Conservation (phyloP, 1,140 invertebrate species). For the Venustaconcha ellipsiformis region DNA sequence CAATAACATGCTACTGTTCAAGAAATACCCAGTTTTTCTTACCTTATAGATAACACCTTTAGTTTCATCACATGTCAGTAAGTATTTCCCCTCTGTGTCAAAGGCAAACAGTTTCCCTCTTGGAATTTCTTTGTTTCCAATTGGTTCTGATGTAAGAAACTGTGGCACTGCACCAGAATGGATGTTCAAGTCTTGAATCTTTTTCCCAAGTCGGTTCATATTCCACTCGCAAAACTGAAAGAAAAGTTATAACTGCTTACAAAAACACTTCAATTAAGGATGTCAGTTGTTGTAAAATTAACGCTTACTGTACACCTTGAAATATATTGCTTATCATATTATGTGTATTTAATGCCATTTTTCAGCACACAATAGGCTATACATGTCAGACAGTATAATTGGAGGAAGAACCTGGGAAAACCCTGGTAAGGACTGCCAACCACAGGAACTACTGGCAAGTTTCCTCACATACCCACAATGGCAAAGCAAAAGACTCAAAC, state of each 20-base stretch:
- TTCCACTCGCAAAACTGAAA: slow-evolving; percentile 72
- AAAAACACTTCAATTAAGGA: background rate
- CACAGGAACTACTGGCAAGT: too few species aligned
- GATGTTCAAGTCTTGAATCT: slow-evolving; percentile 69
- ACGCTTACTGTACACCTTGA: too few species aligned
- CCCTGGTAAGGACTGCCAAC: too few species aligned
- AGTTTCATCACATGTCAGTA: slow-evolving; percentile 74
- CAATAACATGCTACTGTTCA: background rate
- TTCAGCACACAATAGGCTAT: too few species aligned
- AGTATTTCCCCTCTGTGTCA: slow-evolving; percentile 74
- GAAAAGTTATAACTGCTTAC: background rate
- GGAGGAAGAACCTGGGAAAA: too few species aligned
- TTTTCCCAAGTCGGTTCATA: slow-evolving; percentile 71
- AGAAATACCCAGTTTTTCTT: slow-evolving; percentile 24
- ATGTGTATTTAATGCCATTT: too few species aligned
- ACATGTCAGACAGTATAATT: too few species aligned
- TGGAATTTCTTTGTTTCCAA: slow-evolving; percentile 47
- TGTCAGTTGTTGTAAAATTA: background rate
- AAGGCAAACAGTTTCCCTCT: slow-evolving; percentile 73
- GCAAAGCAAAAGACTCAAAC: too few species aligned
- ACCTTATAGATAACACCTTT: slow-evolving; percentile 77
- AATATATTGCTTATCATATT: background rate
- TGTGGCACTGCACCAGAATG: slow-evolving; percentile 57
- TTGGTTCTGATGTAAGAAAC: slow-evolving; percentile 43
- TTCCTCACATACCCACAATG: too few species aligned